Base-by-base conservation (phyloP, 1,140 invertebrate genomes). In the Callitettix versicolor region DNA sequence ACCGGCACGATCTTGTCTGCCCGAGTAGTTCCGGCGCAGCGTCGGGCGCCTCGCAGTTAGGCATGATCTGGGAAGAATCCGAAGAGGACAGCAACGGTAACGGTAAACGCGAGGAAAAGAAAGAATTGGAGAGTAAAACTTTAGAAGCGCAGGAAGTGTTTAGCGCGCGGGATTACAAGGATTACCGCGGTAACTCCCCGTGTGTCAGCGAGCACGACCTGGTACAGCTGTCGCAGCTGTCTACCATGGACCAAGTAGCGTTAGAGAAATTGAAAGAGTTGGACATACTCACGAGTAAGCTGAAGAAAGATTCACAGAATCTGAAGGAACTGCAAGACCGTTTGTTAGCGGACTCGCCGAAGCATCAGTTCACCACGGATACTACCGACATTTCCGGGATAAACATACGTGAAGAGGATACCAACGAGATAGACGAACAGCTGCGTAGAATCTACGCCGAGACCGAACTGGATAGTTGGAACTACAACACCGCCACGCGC, bases 21-120 rank as follows among this genome's bases (percentile, higher is more conserved):
- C 72, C 71, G 17, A 34, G 68, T 24, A 78, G 77, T 5, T 73
- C 76, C 54, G 78, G 79, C 54, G 67, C 53, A 2, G 54, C 48
- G 38, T 51, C 55, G n/a, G 58, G 67, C 14, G 58, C 77, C 49
- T 82, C 80, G 38, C 84, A 87, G 59, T 68, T 88, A 55, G 84
- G 81, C 54, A 87, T 89, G 81, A 89, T 88, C 60, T 88, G 86
- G 81, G 86, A 90, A 65, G 76, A 76, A 59, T 75, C 66, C 9
- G 73, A 74, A 58, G 75, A 76, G 30, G 74, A 77, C 48, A 63
- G 63, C 3, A 73, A 71, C 46, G 69, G 66, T 1, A 71, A 73
- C 3, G 24, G 40, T 46, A 62, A 63, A 46, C 63, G 67, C 48
- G 65, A 70, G 48, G 60, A 63, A 36, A 58, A 57, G 24, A 64